Evolutionary conservation across 2,113 vertebrate genomes (phyloP).

Genomic region (Hypomesus transpacificus): DNA sequence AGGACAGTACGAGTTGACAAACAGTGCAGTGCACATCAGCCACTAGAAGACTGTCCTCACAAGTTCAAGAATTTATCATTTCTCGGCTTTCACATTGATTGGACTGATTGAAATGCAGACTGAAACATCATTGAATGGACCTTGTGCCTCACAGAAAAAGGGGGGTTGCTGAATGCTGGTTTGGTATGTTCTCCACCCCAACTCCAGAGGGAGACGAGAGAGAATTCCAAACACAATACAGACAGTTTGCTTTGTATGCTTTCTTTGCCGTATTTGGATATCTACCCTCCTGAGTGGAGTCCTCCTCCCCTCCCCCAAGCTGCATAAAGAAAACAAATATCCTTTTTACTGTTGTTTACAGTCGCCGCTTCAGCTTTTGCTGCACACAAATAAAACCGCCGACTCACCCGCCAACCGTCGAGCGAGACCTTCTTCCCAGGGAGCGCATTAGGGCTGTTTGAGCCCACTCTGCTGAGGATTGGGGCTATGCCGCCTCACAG

Average conservation of each 20-base stretch:
- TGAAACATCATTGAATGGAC: no score
- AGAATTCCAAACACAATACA: background rate
- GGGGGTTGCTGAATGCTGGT: no score
- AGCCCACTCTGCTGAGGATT: constrained; percentile 28
- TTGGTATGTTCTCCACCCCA: no score
- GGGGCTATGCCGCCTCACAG: no score
- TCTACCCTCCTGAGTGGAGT: background rate
- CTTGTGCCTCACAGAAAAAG: no score
- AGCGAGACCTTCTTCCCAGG: constrained; percentile 37
- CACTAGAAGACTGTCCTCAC: no score
- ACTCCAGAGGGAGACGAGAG: background rate
- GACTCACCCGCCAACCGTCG: constrained; percentile 33
- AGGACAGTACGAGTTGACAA: no score
- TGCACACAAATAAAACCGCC: constrained; percentile 40
- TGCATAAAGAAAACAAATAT: constrained; percentile 46
- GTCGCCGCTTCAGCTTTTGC: constrained; percentile 46
- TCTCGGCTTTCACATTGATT: no score
- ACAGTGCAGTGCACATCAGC: no score
- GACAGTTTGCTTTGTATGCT: no score
- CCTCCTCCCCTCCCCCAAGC: constrained; percentile 15
- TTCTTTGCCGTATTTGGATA: constrained; percentile 7
- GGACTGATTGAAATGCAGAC: no score
- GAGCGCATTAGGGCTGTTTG: constrained; percentile 54
- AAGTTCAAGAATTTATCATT: no score
- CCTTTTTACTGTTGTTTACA: constrained; percentile 32